Conservation (phyloP, 92 coral and sea anemone species). For the Epizoanthus stellaris region DNA sequence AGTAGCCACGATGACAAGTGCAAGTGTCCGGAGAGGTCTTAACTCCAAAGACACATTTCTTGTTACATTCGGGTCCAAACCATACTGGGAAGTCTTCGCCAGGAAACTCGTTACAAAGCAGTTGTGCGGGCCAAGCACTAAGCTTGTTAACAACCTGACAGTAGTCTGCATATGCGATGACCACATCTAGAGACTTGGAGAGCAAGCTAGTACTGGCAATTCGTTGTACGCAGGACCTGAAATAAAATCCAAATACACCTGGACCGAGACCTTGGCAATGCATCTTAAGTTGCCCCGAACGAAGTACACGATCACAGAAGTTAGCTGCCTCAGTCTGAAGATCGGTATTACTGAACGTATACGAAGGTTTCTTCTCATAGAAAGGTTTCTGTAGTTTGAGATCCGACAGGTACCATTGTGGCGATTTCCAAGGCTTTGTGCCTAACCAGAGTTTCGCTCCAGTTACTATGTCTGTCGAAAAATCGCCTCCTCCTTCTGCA, state of each 20-base stretch:
- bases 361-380: constrained; percentile 16
- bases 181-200: constrained; percentile 49
- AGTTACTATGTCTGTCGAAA: constrained; percentile 47
- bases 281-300: constrained; percentile 37
- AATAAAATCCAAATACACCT: constrained; percentile 55
- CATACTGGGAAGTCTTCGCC: constrained; percentile 60
- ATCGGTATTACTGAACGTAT: constrained; percentile 37
- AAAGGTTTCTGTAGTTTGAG: constrained; percentile 53
- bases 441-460: constrained; percentile 39
- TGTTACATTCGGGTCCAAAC: constrained; percentile 65
- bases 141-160: constrained; percentile 55
- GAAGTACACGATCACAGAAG: constrained; percentile 50
- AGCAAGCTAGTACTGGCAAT: constrained; percentile 39
- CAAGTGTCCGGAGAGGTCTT: constrained; percentile 21
- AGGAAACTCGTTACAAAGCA: constrained; percentile 63
- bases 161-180: constrained; percentile 62
- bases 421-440: constrained; percentile 65
- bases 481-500: constrained; percentile 60
- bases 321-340: constrained; percentile 27
- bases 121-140: constrained; percentile 59
- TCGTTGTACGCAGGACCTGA: constrained; percentile 51
- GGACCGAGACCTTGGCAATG: constrained; percentile 58
- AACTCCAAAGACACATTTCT: constrained; percentile 48
- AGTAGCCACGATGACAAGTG: constrained; percentile 62
- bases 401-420: constrained; percentile 61